Conservation (phyloP, 2,888 invertebrate species). For the Macrophya alboannulata region DNA sequence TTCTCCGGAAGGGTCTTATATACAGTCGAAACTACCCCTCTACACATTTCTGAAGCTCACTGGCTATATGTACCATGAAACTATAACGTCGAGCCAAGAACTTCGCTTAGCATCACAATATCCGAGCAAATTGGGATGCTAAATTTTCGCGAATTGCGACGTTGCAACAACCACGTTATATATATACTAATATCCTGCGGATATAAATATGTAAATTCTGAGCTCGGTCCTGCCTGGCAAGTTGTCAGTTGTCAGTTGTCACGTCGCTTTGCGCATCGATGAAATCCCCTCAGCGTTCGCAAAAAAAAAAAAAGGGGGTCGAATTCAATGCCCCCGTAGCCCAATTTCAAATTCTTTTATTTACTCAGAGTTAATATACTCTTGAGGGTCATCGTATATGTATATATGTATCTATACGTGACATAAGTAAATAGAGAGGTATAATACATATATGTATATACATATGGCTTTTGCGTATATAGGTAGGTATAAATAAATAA, state of each 20-base stretch:
- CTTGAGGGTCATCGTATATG: not conserved
- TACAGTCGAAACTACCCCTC: not conserved
- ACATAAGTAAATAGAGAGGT: not conserved
- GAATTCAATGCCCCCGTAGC: slow-evolving; percentile 12
- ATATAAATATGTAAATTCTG: slow-evolving; percentile 70
- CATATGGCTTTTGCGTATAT: not conserved
- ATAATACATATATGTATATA: slow-evolving; percentile 9
- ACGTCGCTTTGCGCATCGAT: slow-evolving; percentile 20
- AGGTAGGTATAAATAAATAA: not conserved
- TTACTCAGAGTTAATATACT: slow-evolving; percentile 6
- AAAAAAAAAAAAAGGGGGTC: not conserved
- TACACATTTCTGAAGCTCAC: not conserved
- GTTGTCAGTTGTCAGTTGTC: slow-evolving; percentile 33
- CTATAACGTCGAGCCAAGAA: slow-evolving; percentile 20
- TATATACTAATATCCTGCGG: slow-evolving; percentile 37
- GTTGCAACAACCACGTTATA: slow-evolving; percentile 33
- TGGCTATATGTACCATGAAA: not conserved
- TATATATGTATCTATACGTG: not conserved
- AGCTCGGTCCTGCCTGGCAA: slow-evolving; percentile 21
- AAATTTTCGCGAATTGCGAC: slow-evolving; percentile 72
- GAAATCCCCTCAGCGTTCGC: not conserved
- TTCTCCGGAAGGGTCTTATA: too few species aligned
- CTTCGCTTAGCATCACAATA: slow-evolving; percentile 73
- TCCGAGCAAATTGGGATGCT: slow-evolving; percentile 74
- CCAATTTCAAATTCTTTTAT: slow-evolving; percentile 36